Base-by-base conservation (phyloP, 1,140 invertebrate species). In the Archivesica marissinica region DNA sequence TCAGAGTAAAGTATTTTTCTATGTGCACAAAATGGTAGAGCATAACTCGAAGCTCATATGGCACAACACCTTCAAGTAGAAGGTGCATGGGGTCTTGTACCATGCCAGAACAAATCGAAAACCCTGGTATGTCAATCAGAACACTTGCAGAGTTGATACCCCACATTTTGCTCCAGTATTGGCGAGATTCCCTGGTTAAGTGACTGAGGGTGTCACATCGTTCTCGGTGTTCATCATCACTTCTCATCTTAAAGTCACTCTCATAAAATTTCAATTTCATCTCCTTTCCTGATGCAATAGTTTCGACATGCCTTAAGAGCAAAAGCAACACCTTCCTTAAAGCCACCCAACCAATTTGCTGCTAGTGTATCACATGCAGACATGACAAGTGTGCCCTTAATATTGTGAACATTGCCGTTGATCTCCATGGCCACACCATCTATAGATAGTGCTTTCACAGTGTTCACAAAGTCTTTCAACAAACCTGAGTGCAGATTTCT, bases 41-140 rank as follows among this genome's bases (percentile, higher is more conserved):
- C 13, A 41, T 13, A n/a, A 11, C 20, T 7, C 35, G 23, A 20
- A 79, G 20, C 2, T 79, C 54, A 64, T 35, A 4, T 25, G 56
- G 59, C n/a, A 79, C 17, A 1, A 79, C 25, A 66, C 76, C 76
- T 64, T 79, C 76, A 38, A 66, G 38, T 33, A 79, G 44, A 20
- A 80, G 39, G 30, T 80, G 77, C 77, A 68, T 66, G 28, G 59
- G 77, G 25, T 80, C 77, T n/a, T 80, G 56, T 15, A 47, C 77
- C 20, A 64, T 44, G 47, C 61, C 35, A 15, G 28, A 4, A 44
- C 38, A 35, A 11, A 80, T 30, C 6, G 59, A 41, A 80, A 80
- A 64, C 28, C 38, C 35, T 39, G n/a, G 6, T 23, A 66, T 30
- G 50, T 44, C 17, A 17, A 64, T 33, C 20, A 80, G 59, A 66